Conservation (phyloP, 2,888 invertebrate species). For the Anticlea derivata region DNA sequence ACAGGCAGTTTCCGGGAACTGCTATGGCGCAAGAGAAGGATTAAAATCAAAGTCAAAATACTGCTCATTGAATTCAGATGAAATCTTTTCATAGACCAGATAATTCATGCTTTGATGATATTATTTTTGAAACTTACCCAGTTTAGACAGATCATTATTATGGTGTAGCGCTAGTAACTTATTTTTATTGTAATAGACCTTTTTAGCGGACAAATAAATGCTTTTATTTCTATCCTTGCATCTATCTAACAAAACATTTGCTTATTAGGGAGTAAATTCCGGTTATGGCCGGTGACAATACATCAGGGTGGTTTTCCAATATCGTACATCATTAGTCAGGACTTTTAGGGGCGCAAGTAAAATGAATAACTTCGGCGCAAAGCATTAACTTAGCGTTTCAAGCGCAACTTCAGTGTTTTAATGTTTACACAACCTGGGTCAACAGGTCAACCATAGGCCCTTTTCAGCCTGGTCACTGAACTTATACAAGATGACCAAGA, state of each 20-base stretch:
- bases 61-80: too few species aligned
- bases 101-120: too few species aligned
- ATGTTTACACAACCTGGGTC: too few species aligned
- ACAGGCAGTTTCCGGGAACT: constrained; percentile 7
- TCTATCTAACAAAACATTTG: not conserved
- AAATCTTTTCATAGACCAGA: too few species aligned
- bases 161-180: too few species aligned
- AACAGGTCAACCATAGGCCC: too few species aligned
- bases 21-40: constrained; percentile 1
- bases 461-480: too few species aligned
- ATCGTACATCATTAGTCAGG: constrained; percentile 78
- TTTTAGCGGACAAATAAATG: too few species aligned
- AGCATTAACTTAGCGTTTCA: constrained; percentile 12
- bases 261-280: constrained; percentile 26
- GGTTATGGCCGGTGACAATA: constrained; percentile 54
- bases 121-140: too few species aligned
- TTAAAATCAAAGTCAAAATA: not conserved
- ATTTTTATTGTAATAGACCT: not conserved
- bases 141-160: too few species aligned
- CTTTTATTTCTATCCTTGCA: too few species aligned
- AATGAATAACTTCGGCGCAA: constrained; percentile 46
- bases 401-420: not conserved
- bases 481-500: too few species aligned
- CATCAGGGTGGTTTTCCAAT: constrained; percentile 66
- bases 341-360: constrained; percentile 58